These are phyloP conservation scores for Actenoides hombroni DNA, from an alignment of 2,113 vertebrate species.

Conservation along the genomic window DNA sequence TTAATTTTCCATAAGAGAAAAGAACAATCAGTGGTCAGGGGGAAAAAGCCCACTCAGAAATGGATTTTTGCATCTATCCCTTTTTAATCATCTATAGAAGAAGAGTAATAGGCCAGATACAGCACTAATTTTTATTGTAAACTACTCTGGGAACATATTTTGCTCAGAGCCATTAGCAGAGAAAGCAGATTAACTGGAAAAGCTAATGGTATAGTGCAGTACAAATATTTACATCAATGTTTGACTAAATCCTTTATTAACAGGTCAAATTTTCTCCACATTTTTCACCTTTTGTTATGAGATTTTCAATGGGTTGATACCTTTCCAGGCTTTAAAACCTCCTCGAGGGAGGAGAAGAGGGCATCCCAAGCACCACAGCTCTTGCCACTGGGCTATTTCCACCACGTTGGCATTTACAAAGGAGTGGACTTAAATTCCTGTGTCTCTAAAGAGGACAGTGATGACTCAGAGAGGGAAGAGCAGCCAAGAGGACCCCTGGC, in stretches of 20 bases:
- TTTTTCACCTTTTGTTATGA: constrained; percentile 4
- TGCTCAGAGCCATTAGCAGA: constrained; percentile 51
- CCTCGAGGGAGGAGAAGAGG: not conserved
- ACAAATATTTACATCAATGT: constrained; percentile 57
- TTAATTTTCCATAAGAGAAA: not conserved
- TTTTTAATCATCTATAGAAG: not conserved
- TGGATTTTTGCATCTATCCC: not conserved
- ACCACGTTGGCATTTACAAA: fast-evolving
- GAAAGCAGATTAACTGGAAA: constrained; percentile 56
- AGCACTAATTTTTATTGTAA: constrained; percentile 52
- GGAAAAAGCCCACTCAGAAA: not conserved
- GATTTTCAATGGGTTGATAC: constrained; percentile 9
- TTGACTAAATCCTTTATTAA: constrained; percentile 49
- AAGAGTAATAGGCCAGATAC: constrained; percentile 31
- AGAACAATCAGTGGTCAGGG: not conserved
- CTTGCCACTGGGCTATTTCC: not conserved
- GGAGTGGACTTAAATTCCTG: fast-evolving
- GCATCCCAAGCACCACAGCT: fast-evolving
- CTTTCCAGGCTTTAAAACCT: not conserved
- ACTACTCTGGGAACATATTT: constrained; percentile 35
- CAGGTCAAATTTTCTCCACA: constrained; percentile 22
- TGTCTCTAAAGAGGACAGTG: fast-evolving
- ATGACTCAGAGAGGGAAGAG: fast-evolving
- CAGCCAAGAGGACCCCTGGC: fast-evolving
- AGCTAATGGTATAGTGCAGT: constrained; percentile 21